Conservation (phyloP, 2,797 vertebrate genomes). For the Tarsius wallacei region DNA sequence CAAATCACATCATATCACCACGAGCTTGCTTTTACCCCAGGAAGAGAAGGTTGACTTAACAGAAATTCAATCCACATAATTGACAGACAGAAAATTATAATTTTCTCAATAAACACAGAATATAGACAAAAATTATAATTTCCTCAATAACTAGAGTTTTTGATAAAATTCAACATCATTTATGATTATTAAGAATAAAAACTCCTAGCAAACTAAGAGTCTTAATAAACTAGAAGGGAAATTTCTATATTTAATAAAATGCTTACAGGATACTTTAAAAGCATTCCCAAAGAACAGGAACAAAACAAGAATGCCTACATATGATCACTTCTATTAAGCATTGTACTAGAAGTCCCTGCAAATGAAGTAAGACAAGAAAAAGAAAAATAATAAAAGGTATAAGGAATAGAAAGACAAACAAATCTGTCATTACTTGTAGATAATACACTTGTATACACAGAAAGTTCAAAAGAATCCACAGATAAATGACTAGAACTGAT, state of each 20-base stretch:
- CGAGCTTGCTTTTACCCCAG: not conserved
- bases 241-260: conserved; percentile 4
- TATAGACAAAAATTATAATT: not conserved
- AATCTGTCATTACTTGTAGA: not conserved
- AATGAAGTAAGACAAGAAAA: conserved; percentile 6
- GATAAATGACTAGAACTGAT: not conserved
- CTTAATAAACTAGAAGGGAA: not conserved
- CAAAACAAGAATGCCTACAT: not conserved
- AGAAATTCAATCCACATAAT: not conserved
- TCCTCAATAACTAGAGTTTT: not conserved
- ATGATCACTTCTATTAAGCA: not conserved
- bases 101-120: not conserved
- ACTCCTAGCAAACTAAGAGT: not conserved
- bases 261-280: not conserved
- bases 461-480: not conserved
- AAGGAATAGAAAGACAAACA: not conserved
- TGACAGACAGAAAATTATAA: not conserved
- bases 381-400: not conserved
- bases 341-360: not conserved
- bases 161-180: not conserved
- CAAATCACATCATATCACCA: not conserved
- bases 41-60: not conserved
- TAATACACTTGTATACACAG: not conserved
- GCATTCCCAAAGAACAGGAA: not conserved
- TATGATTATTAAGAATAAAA: not conserved